Base-by-base conservation (phyloP, 2,113 vertebrate genomes). In the Abramis brama region DNA sequence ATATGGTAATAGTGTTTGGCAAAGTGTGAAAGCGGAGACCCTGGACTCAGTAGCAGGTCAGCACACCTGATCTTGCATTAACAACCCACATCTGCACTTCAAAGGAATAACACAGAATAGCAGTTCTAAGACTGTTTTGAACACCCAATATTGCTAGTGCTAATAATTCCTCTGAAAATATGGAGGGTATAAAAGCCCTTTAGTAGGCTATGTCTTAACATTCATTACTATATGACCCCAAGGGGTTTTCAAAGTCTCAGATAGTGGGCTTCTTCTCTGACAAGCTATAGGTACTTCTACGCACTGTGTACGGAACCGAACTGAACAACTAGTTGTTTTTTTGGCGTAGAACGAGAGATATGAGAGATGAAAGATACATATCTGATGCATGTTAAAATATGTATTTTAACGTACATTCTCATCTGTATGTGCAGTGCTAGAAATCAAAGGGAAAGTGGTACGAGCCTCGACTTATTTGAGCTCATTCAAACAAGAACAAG, bases 61-160 rank as follows among this genome's bases (percentile, higher is more conserved):
- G 27, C 52, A 52, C 62, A 55, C 30, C 7, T 59, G 30, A 19
- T 71, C 66, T 57, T 59, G 66, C 81, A 73, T 83, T 77, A 55
- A 52, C 47, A 77, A 77, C 74, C n/a, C 47, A 77, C 74, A 77
- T 77, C 17, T 77, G 9, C 74, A 77, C 74, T 77, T 77, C 74
- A 77, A 77, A 77, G 27, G 74, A 55, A 50, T 27, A 77, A 77
- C 47, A 55, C 13, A 33, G 75, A 77, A 30, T 3, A 52, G 15
- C 75, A 33, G 50, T 55, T 77, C 75, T 19, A 52, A 77, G 27
- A 17, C 27, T 23, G 50, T 17, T 75, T 75, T 75, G n/a, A 47
- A 50, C 12, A 25, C 23, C 6, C n/a, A 75, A 0, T 77, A 55
- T 77, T 77, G 13, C 45, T 55, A 10, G 27, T 17, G 52, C 12